Evolutionary conservation across 2,797 vertebrate species (phyloP).

Genomic region (Philypnodon macrostomus): DNA sequence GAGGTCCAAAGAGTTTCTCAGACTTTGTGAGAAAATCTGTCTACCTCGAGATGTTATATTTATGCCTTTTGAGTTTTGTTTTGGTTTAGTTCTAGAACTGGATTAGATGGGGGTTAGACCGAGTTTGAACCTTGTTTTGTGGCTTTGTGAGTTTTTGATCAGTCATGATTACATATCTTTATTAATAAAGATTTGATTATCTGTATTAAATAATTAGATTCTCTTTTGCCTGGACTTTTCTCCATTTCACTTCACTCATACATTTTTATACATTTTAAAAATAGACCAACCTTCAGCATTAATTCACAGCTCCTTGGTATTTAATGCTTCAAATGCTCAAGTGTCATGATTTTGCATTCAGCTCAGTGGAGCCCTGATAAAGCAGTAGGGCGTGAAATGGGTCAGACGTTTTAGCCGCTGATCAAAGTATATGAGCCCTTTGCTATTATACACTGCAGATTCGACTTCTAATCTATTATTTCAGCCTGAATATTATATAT

Average conservation of each 20-base stretch:
- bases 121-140: no score
- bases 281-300: not conserved
- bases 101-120: no score
- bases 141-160: no score
- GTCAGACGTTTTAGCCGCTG: conserved; percentile 1
- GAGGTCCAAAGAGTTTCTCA: no score
- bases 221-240: not conserved
- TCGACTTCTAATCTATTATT: not conserved
- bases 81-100: no score
- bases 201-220: no score
- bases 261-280: no score
- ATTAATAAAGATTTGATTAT: no score
- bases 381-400: not conserved
- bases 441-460: not conserved
- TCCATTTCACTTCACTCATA: not conserved
- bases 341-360: not conserved
- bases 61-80: no score
- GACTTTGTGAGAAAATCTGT: no score
- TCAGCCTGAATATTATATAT: not conserved
- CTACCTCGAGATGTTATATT: no score
- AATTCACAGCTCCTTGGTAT: not conserved
- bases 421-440: not conserved
- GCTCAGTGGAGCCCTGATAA: conserved; percentile 2
- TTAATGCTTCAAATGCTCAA: not conserved
- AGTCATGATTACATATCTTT: no score